phyloP scores from a whole-genome alignment of 2,113 vertebrate species.

The Scytalopus superciliaris region DNA sequence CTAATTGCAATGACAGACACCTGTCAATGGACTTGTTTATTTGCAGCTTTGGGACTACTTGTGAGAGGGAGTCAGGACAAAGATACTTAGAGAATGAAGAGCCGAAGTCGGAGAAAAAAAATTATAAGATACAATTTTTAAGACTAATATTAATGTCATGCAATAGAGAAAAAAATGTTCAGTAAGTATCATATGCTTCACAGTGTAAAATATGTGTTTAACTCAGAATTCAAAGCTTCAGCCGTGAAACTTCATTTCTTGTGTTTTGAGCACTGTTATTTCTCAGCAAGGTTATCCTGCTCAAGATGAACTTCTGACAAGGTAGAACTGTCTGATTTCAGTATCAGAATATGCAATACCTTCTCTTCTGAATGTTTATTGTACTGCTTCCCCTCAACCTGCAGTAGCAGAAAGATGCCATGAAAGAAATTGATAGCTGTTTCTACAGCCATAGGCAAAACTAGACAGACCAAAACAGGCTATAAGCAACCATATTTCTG shows the following conservation, averaged over 20 bases:
- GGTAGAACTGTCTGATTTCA: neutral
- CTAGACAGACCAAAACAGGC: neutral
- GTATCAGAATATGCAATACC: neutral
- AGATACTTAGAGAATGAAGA: neutral
- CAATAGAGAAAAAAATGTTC: neutral
- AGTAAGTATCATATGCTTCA: neutral
- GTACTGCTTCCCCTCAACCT: accelerated
- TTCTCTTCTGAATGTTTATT: neutral
- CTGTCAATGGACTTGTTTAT: neutral
- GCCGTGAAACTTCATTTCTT: neutral
- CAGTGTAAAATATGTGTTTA: neutral
- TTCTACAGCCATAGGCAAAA: neutral
- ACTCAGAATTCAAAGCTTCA: neutral
- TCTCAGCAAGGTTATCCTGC: neutral
- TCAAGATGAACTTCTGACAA: neutral
- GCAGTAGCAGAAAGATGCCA: neutral
- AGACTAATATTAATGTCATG: neutral
- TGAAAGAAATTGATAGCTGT: neutral
- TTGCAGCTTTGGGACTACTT: neutral
- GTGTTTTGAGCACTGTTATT: neutral
- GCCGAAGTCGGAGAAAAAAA: neutral
- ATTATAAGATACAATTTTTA: neutral
- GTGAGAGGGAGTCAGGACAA: neutral
- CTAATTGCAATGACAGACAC: neutral
- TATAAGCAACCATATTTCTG: neutral